Base-by-base conservation (phyloP, 2,888 invertebrate genomes). In the Blastobasis lacticolella region DNA sequence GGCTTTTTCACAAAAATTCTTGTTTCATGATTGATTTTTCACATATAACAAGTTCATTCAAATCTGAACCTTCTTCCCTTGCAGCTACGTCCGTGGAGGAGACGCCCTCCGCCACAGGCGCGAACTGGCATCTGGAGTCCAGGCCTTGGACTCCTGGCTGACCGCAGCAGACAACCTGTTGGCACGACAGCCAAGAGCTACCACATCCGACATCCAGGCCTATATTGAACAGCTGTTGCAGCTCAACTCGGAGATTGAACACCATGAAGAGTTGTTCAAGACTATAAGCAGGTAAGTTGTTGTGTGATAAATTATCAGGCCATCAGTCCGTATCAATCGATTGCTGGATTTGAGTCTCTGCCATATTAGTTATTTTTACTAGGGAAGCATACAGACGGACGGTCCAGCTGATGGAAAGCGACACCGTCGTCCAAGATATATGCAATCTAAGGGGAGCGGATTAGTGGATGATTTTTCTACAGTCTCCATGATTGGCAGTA, bases 251-350 rank as follows among this genome's bases (percentile, higher is more conserved):
- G 95, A 97, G 85, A 92, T 97, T 1, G 96, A 96, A 67, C 92
- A 93, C 45, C 93, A 96, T 57, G 97, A 98, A 75, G 95, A 95
- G 55, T 84, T 97, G 3, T 97, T 97, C 75, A 97, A 97, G 80
- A 92, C 90, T 53, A 94, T 97, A 45, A 97, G 97, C 79, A 95
- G 87, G 87, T 86, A 50, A 48, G 63, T 23, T 23, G 23, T 23
- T 23, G 23, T 1, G 23, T 23, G 23, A 23, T 2, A 23, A 23
- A 23, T 3, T 23, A 23, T 23, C 23, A 23, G 2, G 23, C 3
- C 3, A 3, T 23, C 23, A 23, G 23, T 3, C 3, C 23, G 23
- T 23, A 23, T 23, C 23, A 23, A 23, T 23, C 23, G 2, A 23
- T 3, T 23, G 23, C 23, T 23, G 23, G 23, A 23, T 23, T 23